Base-by-base conservation (phyloP, 2,797 vertebrate species). In the Garrulus glandarius region DNA sequence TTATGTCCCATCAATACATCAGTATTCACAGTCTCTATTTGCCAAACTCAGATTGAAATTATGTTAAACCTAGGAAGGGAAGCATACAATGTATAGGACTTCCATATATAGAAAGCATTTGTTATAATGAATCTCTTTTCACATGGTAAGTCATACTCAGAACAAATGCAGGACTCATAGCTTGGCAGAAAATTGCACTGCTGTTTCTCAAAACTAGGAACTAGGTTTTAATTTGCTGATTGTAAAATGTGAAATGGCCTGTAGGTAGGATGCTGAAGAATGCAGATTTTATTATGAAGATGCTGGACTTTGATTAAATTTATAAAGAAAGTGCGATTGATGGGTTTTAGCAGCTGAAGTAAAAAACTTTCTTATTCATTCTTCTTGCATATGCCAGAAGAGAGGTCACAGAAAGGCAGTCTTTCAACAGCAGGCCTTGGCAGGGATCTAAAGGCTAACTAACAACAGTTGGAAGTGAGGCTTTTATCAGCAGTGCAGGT, bases 371-470 rank as follows among this genome's bases (percentile, higher is more conserved):
- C 36, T 75, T 89, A 20, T 67, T 95, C 56, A 50, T 93, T 96
- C 71, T 81, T 89, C 49, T 56, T 63, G 30, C 18, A 16, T 89
- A 77, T 83, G 65, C 34, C 79, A 77, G 93, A 55, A 61, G 39
- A 94, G 14, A 46, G 74, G 91, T 89, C 52, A 87, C 64, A 94
- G 85, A 89, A 84, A 92, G 74, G 71, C 82, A 82, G 44, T 59
- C 87, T 97, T 97, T 97, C 68, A 91, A 83, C n/a, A 65, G 21
- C 39, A 86, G 53, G 20, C 76, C 67, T 87, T 96, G 90, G 70
- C 79, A 87, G 74, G 23, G 36, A 68, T 96, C 97, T 96, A 96
- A 95, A 97, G 91, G 75, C 88, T 83, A 94, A 76, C 71, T 80
- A 83, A 88, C 87, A 77, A 61, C 10, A 29, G 43, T 75, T 95